These are phyloP conservation scores for Sitophilus oryzae DNA, from an alignment of 1,140 invertebrate species.

Conservation along the genomic window DNA sequence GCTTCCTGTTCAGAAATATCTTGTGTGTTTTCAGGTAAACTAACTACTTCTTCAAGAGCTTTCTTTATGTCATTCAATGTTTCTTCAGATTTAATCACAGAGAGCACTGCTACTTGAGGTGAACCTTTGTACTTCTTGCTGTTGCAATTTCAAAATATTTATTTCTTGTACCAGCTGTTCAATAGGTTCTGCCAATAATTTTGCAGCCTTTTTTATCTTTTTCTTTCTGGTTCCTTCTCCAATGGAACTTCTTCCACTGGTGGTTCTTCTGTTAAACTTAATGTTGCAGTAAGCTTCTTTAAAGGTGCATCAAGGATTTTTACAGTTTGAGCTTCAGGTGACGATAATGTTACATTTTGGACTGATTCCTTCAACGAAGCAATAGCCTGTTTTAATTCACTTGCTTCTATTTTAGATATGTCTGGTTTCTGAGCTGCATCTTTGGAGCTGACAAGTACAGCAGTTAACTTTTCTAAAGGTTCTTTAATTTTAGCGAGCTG, in stretches of 20 bases:
- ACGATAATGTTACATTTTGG: not conserved
- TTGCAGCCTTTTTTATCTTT: not conserved
- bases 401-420: not conserved
- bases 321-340: not conserved
- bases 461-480: conserved; percentile 5
- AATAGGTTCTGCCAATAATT: not conserved
- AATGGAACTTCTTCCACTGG: conserved; percentile 4
- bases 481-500: conserved; percentile 6
- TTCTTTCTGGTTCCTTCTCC: conserved; percentile 5
- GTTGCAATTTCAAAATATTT: not conserved
- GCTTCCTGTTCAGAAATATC: conserved; percentile 6
- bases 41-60: not conserved
- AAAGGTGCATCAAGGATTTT: not conserved
- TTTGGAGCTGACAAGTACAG: not conserved
- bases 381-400: not conserved
- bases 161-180: not conserved
- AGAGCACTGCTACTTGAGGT: not conserved
- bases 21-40: not conserved
- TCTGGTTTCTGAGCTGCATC: not conserved
- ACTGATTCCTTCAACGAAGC: not conserved
- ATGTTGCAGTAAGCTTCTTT: not conserved
- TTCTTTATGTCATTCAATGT: not conserved
- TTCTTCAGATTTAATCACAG: not conserved
- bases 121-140: not conserved
- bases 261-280: conserved; percentile 2